Evolutionary conservation across 2,113 vertebrate genomes (phyloP).

Genomic region (Picathartes gymnocephalus): DNA sequence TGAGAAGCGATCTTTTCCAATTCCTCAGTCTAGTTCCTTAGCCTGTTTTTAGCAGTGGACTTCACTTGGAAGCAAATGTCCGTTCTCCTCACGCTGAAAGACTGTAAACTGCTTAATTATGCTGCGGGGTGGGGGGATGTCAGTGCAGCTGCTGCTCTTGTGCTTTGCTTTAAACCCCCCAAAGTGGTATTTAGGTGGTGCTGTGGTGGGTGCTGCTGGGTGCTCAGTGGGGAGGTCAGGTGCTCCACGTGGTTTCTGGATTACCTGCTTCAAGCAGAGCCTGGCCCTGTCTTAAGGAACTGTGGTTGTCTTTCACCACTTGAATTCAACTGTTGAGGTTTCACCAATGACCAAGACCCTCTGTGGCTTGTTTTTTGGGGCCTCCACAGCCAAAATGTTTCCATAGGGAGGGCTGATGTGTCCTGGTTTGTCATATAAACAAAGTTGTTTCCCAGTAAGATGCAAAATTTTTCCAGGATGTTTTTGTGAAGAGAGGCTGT

Average conservation of each 20-base stretch:
- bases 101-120: background rate
- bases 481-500: background rate
- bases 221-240: background rate
- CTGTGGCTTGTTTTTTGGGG: rapidly evolving
- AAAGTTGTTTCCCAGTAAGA: background rate
- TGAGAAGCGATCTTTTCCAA: rapidly evolving
- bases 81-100: background rate
- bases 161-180: background rate
- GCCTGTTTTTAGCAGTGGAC: background rate
- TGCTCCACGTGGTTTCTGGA: background rate
- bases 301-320: background rate
- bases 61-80: background rate
- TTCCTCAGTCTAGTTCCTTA: background rate
- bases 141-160: background rate
- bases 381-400: background rate
- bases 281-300: background rate
- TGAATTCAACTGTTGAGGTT: background rate
- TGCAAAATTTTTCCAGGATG: background rate
- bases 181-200: background rate
- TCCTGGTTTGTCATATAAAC: background rate
- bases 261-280: background rate
- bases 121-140: rapidly evolving
- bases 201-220: background rate
- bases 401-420: background rate
- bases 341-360: background rate